Percentiles rank a stretch among this genome's conserved stretches.
phyloP scores from a whole-genome alignment of 2,797 vertebrate species.

The Cirrhinus mrigala region DNA sequence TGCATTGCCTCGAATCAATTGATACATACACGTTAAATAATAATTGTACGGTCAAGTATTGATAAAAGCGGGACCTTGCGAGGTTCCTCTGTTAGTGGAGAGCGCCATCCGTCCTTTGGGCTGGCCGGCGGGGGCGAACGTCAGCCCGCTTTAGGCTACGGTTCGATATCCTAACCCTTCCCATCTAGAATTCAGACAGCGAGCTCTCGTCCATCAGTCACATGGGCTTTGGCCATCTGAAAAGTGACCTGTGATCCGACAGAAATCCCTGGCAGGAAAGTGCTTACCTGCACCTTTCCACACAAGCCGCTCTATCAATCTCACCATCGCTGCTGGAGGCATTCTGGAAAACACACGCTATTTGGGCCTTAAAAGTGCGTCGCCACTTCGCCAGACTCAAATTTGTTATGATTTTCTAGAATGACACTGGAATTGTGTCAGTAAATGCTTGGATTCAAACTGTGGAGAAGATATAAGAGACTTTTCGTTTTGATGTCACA shows the following conservation, averaged over 20 bases:
- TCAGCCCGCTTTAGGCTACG: constrained; percentile 26
- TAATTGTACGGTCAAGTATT: constrained; percentile 81
- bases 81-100: constrained; percentile 31
- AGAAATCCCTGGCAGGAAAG: constrained; percentile 65
- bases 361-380: constrained; percentile 17
- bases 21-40: constrained; percentile 84
- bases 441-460: constrained; percentile 6
- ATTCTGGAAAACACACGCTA: constrained; percentile 31
- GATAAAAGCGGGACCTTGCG: constrained; percentile 65
- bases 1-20: constrained; percentile 73
- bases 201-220: constrained; percentile 65
- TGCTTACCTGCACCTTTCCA: constrained; percentile 66
- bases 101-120: constrained; percentile 23
- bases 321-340: constrained; percentile 51
- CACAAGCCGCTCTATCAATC: constrained; percentile 61
- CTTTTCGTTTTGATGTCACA: neutral
- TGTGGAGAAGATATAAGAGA: neutral
- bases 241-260: constrained; percentile 64
- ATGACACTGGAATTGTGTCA: neutral
- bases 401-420: constrained; percentile 23
- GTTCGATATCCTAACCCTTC: constrained; percentile 57
- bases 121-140: constrained; percentile 12
- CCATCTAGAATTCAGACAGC: constrained; percentile 64
- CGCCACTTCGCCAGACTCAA: neutral
- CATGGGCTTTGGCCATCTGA: constrained; percentile 62